These are phyloP conservation scores for Notothenia rossii DNA, from an alignment of 2,113 vertebrate species.

Conservation along the genomic window DNA sequence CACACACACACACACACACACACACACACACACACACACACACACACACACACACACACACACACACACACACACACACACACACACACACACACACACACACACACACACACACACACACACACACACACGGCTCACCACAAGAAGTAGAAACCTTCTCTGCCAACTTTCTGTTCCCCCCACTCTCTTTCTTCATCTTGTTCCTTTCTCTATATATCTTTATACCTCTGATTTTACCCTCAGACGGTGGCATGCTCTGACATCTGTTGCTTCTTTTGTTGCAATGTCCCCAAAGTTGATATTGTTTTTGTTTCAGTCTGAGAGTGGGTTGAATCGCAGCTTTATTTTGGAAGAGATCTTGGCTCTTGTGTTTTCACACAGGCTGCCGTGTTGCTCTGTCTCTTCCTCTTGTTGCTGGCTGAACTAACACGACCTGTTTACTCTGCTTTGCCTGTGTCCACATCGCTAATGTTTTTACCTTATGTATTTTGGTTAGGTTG, in stretches of 20 bases:
- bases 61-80: conserved; percentile 54
- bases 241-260: not conserved
- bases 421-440: not conserved
- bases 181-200: conserved; percentile 20
- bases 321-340: not conserved
- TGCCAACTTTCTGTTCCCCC: conserved; percentile 38
- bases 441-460: not conserved
- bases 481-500: not conserved
- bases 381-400: not conserved
- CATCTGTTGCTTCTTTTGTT: not conserved
- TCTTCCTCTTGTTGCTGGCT: conserved; percentile 3
- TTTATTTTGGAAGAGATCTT: not conserved
- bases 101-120: conserved; percentile 52
- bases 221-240: not conserved
- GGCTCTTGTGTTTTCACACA: not conserved
- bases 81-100: conserved; percentile 52
- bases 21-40: conserved; percentile 56
- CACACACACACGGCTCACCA: conserved; percentile 49
- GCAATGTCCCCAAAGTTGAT: not conserved
- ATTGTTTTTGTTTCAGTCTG: not conserved
- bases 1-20: conserved; percentile 55
- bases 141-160: conserved; percentile 58
- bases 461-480: not conserved
- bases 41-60: conserved; percentile 49
- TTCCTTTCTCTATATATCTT: conserved; percentile 17